Conservation (phyloP, 2,888 invertebrate genomes). For the Archaeoteleia sp. region DNA sequence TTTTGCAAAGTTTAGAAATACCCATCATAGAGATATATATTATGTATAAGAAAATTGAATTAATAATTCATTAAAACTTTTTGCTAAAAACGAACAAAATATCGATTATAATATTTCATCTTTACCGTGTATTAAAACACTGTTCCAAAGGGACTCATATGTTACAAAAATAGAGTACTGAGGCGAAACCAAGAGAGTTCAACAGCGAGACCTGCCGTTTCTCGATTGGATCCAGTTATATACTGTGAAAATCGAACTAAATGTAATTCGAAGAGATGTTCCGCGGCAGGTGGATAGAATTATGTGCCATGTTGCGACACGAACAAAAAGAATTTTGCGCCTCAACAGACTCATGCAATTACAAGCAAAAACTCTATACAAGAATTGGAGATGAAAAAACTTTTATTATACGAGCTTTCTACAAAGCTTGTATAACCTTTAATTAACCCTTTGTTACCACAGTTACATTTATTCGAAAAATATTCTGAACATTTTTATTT, state of each 20-base stretch:
- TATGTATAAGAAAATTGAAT: too few species aligned
- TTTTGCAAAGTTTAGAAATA: too few species aligned
- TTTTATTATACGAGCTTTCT: conserved; percentile 2
- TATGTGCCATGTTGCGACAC: conserved; percentile 18
- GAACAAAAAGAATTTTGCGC: conserved; percentile 16
- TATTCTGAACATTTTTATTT: too few species aligned
- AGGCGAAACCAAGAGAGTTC: conserved; percentile 10
- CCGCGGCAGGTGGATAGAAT: conserved; percentile 25
- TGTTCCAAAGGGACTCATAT: conserved; percentile 3
- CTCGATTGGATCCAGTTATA: conserved; percentile 24
- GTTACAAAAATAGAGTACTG: conserved; percentile 6
- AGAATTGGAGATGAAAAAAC: conserved; percentile 3
- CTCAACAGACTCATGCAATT: conserved; percentile 22
- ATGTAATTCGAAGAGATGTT: conserved; percentile 29
- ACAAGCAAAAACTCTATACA: conserved; percentile 8
- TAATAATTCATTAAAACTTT: too few species aligned
- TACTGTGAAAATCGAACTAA: conserved; percentile 26
- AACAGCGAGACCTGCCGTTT: conserved; percentile 6
- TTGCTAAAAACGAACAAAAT: too few species aligned
- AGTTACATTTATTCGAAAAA: conserved; percentile 16
- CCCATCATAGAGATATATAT: too few species aligned
- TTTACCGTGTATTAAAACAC: conserved; percentile 21
- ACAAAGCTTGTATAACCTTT: neutral
- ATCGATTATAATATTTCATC: neutral
- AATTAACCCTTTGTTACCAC: conserved; percentile 3